Conservation (phyloP, 2,888 invertebrate species). For the Tubulanus polymorphus region DNA sequence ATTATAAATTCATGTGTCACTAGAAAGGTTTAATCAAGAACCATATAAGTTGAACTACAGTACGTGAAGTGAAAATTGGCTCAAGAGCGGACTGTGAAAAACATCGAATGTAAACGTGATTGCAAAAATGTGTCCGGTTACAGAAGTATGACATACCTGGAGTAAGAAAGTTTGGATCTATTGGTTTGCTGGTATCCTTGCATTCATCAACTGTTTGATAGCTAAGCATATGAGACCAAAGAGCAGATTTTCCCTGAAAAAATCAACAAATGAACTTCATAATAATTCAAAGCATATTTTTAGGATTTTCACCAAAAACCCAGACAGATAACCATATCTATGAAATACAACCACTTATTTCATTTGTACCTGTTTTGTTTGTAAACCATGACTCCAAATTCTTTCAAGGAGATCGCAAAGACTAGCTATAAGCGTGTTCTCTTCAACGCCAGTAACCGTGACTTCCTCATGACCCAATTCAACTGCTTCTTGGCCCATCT, state of each 20-base stretch:
- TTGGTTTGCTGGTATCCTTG: slow-evolving; percentile 58
- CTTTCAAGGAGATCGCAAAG: slow-evolving; percentile 94
- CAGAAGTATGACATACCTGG: no score
- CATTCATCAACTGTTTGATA: slow-evolving; percentile 72
- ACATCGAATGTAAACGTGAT: no score
- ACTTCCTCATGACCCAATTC: slow-evolving; percentile 79
- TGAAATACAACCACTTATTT: not conserved
- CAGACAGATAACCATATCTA: not conserved
- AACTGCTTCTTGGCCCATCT: slow-evolving; percentile 93
- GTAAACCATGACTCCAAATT: slow-evolving; percentile 96
- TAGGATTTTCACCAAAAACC: not conserved
- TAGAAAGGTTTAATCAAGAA: no score
- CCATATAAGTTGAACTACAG: no score
- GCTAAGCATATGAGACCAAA: slow-evolving; percentile 91
- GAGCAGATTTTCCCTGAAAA: slow-evolving; percentile 81
- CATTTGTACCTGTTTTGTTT: slow-evolving; percentile 72
- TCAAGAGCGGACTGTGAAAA: no score
- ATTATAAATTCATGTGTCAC: no score
- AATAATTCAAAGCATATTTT: not conserved
- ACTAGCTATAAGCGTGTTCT: slow-evolving; percentile 96
- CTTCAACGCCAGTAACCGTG: slow-evolving; percentile 70
- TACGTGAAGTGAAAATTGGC: no score
- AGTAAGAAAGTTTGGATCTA: slow-evolving; percentile 62
- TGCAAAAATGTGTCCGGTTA: no score
- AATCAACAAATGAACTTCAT: not conserved